A percentile compares a stretch with the other conserved stretches of the same genome.
Evolutionary conservation across 2,888 invertebrate species (phyloP).

Genomic region (Galeruca laticollis): DNA sequence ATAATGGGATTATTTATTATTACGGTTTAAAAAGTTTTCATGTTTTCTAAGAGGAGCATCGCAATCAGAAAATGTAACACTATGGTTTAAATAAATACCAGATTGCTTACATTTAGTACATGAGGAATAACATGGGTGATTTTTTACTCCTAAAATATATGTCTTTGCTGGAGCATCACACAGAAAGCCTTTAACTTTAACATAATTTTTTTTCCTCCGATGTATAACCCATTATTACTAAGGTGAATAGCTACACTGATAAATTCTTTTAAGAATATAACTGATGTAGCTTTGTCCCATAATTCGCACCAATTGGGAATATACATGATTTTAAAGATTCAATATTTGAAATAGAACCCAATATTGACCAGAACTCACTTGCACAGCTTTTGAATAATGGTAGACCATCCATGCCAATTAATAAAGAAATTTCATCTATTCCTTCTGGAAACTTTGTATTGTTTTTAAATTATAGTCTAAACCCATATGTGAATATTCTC

Average conservation of each 20-base stretch:
- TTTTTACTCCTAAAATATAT: neutral
- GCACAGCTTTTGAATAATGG: neutral
- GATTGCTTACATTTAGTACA: neutral
- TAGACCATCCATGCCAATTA: neutral
- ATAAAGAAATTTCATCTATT: neutral
- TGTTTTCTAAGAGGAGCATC: neutral
- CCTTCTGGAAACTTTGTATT: too few species aligned
- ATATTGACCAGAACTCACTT: conserved; percentile 1
- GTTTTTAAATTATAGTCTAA: too few species aligned
- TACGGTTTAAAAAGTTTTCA: neutral
- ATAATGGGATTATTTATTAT: neutral
- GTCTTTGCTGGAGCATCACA: neutral
- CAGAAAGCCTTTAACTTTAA: neutral
- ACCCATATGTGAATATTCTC: too few species aligned
- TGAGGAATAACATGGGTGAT: neutral
- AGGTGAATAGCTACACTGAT: too few species aligned
- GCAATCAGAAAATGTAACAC: neutral
- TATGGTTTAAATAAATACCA: neutral
- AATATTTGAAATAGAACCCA: neutral
- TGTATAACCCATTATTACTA: too few species aligned
- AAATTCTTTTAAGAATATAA: neutral
- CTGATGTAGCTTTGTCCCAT: neutral
- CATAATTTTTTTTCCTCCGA: neutral
- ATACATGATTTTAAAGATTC: neutral
- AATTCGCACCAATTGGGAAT: too few species aligned